Evolutionary conservation across 1,140 invertebrate species (phyloP), one percentile per base, ranked within the genome.

Genomic region (Helicoverpa zea): DNA sequence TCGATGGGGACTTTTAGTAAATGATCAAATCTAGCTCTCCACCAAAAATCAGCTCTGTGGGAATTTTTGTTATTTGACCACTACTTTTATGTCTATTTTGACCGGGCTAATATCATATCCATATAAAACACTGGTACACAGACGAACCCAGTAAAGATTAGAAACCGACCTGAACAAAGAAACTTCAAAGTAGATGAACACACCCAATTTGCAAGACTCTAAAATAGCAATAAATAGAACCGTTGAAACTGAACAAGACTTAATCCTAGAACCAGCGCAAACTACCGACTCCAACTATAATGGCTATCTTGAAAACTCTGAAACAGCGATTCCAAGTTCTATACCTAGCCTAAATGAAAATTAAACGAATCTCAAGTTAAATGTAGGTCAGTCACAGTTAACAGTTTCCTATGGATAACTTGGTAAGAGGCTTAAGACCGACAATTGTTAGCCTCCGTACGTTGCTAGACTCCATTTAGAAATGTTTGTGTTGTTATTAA

Each of bases 341-440:
- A 52, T 54, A 70, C 66, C 66, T 72, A 72, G 58, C 51, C n/a
- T 73, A 58, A 73, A 73, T 73, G 52, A 76, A 76, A 61, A 76
- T 76, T 63, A 76, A 76, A 76, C 63, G 43, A 63, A 63, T 76
- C 35, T 16, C 1, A 73, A 74, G 54, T 63, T 16, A 76, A 76
- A 76, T 59, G 13, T 51, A 76, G 73, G 73, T 63, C 73, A 63
- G 35, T 14, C n/a, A 76, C 23, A 74, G 72, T 74, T 74, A 61
- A 47, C 56, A 61, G 7, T 74, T 58, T 63, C 51, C 58, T 23
- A 14, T 59, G 56, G 30, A 35, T 51, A 59, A 30, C 23, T 72
- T 18, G 35, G 18, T 75, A 29, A 61, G 43, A 75, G 73, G 73
- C 73, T 76, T 63, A 29, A 59, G 18, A 76, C 35, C 54, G 51